Evolutionary conservation across 2,888 invertebrate species (phyloP), one percentile per base, ranked within the genome.

Genomic region (Torymus aiolomorphi): DNA sequence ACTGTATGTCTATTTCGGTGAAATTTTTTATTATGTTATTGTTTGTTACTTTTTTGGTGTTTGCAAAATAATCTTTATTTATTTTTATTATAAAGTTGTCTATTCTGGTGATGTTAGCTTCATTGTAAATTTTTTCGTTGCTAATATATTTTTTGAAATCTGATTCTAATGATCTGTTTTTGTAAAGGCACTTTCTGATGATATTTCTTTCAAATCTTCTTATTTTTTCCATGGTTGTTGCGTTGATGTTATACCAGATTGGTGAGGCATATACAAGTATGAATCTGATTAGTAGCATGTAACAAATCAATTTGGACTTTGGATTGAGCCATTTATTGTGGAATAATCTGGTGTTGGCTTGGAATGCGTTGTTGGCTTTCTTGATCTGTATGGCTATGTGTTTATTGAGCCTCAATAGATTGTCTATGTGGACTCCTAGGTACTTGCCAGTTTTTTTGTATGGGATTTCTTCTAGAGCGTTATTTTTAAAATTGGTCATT

Each of bases 161-260:
- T 1, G 77, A 69, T 24, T 63, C 20, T 0, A 57, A 24, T 0
- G 66, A 69, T 52, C 78, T 69, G 20, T 81, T 80, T 0, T 42
- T 56, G 0, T 63, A 51, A 0, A 78, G 14, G 16, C 73, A 78
- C 0, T 56, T 67, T 16, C 77, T 31, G 4, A 82, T 12, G 42
- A 82, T 80, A 12, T 66, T 54, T 67, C 83, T 80, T 51, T 83
- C 82, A 14, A 83, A 80, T 11, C 2, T 61, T 51, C 84, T 31
- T 0, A 84, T 2, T 59, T 79, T 83, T 77, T 84, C 83, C 76
- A 83, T 83, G 0, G 59, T 13, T 0, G 81, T 20, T 0, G 83
- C 81, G 2, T 74, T 61, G 0, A 77, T 49, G 24, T 84, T 84
- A 0, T 10, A 63, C 63, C 51, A 76, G 18, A 75, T 63, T 1